These are phyloP conservation scores for Rhingia rostrata DNA, from an alignment of 2,888 invertebrate species.

Conservation along the genomic window DNA sequence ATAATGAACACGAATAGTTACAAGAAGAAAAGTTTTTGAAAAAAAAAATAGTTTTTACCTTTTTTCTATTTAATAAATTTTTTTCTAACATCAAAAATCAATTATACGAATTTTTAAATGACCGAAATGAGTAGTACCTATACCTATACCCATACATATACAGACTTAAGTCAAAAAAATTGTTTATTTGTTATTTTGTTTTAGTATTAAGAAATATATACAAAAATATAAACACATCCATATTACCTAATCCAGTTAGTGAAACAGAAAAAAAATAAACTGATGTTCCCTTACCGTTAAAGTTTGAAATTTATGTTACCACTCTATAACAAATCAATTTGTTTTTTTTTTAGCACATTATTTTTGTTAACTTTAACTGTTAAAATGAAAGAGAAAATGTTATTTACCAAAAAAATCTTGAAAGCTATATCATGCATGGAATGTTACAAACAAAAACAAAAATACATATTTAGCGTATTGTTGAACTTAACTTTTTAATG, in stretches of 20 bases:
- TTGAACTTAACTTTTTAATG: slow-evolving; percentile 62
- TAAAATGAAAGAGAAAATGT: slow-evolving; percentile 55
- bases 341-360: slow-evolving; percentile 33
- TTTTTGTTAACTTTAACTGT: slow-evolving; percentile 61
- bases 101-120: slow-evolving; percentile 9
- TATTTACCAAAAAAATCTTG: slow-evolving; percentile 55
- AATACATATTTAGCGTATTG: slow-evolving; percentile 66
- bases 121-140: slow-evolving; percentile 53
- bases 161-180: slow-evolving; percentile 11
- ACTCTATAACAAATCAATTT: slow-evolving; percentile 45
- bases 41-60: slow-evolving; percentile 16
- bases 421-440: slow-evolving; percentile 68
- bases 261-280: neutral
- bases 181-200: slow-evolving; percentile 25
- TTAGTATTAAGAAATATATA: neutral
- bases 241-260: slow-evolving; percentile 5
- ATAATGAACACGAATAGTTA: slow-evolving; percentile 57
- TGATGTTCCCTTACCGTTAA: slow-evolving; percentile 37
- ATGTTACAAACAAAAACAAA: slow-evolving; percentile 45
- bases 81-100: slow-evolving; percentile 5
- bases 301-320: slow-evolving; percentile 51
- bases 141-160: slow-evolving; percentile 43
- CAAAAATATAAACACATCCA: slow-evolving; percentile 14
- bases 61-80: slow-evolving; percentile 30
- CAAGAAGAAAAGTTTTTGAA: slow-evolving; percentile 35